phyloP scores from a whole-genome alignment of 2,888 invertebrate genomes.

The Phengaris alcon region DNA sequence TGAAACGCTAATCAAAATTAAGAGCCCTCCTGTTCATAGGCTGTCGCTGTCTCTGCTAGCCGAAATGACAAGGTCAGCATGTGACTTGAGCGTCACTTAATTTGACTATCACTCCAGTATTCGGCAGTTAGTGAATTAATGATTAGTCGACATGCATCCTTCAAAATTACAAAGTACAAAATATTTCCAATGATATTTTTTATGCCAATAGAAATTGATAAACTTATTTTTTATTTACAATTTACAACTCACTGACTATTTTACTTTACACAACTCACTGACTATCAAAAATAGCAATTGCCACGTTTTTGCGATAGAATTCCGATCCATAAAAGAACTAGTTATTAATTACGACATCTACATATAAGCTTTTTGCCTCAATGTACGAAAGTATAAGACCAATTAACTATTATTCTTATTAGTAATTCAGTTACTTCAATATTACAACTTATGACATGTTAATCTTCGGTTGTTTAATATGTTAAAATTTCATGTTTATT shows the following conservation, averaged over 20 bases:
- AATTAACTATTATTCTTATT: slow-evolving; percentile 8
- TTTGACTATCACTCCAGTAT: no score
- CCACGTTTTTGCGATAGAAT: slow-evolving; percentile 9
- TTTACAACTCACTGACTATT: background rate
- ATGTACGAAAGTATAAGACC: background rate
- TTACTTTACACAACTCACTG: background rate
- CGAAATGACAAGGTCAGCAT: no score
- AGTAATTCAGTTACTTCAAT: background rate
- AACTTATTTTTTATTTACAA: no score
- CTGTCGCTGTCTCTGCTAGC: no score
- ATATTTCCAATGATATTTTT: no score
- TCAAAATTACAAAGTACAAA: background rate
- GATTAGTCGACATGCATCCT: background rate
- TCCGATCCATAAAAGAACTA: background rate
- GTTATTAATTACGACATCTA: slow-evolving; percentile 7
- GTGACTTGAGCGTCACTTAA: no score
- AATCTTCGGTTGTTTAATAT: background rate
- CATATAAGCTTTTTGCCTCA: background rate
- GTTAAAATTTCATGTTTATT: background rate
- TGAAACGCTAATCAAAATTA: no score
- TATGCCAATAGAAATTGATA: no score
- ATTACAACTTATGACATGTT: background rate
- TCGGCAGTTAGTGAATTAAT: no score
- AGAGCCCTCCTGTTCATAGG: no score
- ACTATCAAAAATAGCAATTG: background rate